Conservation (phyloP, 2,113 vertebrate genomes). For the Phrynosoma platyrhinos region DNA sequence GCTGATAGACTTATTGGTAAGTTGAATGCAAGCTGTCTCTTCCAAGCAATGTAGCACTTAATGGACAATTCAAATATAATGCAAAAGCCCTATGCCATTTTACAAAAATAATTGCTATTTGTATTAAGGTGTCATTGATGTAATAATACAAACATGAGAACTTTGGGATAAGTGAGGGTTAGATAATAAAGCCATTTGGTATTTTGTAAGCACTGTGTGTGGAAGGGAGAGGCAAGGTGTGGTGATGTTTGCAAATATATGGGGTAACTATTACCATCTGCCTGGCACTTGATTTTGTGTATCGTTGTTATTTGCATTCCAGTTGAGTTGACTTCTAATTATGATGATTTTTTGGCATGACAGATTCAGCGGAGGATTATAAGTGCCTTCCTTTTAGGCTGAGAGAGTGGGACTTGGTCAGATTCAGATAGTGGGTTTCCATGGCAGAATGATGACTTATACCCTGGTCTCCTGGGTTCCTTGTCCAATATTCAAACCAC, state of each 20-base stretch:
- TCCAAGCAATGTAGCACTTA: not conserved
- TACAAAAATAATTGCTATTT: not conserved
- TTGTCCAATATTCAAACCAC: too few relatives aligned
- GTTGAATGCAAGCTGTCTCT: slow-evolving; percentile 36
- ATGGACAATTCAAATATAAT: not conserved
- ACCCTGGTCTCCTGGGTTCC: too few relatives aligned
- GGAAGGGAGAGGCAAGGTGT: not conserved
- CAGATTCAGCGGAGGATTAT: too few relatives aligned
- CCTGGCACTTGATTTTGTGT: not conserved
- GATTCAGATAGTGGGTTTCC: too few relatives aligned
- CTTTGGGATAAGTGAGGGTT: not conserved
- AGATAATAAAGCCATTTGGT: not conserved
- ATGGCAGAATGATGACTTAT: too few relatives aligned
- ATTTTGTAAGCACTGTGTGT: not conserved
- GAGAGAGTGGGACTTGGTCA: too few relatives aligned
- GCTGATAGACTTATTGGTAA: slow-evolving; percentile 85
- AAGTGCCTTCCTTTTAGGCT: too few relatives aligned
- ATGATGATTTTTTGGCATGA: too few relatives aligned
- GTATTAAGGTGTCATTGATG: not conserved
- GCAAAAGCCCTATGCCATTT: not conserved
- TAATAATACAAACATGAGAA: not conserved
- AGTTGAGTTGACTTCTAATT: too few relatives aligned
- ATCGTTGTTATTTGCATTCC: not conserved
- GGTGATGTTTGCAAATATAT: not conserved
- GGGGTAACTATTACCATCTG: not conserved